A percentile compares a stretch with the other conserved stretches of the same genome.
phyloP scores from a whole-genome alignment of 2,113 vertebrate genomes.

The Lonchura striata region DNA sequence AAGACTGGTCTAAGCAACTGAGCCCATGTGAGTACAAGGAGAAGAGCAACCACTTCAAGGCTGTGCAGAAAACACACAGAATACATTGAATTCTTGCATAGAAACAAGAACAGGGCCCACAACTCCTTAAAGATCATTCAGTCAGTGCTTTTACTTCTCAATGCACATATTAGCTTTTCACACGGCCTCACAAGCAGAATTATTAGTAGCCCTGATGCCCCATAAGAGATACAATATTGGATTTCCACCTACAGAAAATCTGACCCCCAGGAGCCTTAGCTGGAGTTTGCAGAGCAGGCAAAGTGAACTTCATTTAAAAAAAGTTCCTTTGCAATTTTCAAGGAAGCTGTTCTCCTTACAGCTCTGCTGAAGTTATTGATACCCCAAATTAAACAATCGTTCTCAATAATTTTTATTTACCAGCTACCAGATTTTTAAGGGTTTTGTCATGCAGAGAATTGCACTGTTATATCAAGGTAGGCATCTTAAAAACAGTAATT shows the following conservation, averaged over 20 bases:
- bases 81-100: background rate
- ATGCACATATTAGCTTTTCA: accelerated
- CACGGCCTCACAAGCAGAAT: background rate
- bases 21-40: background rate
- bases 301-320: background rate
- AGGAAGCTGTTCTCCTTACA: background rate
- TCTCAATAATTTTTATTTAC: conserved; percentile 2
- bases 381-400: background rate
- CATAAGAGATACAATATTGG: background rate
- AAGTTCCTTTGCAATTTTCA: background rate
- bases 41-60: background rate
- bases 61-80: background rate
- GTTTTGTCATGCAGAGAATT: background rate
- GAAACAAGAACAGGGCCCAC: background rate
- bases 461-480: background rate
- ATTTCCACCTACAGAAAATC: background rate
- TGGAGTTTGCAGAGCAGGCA: background rate
- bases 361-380: background rate
- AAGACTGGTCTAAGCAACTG: background rate
- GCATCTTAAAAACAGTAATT: background rate
- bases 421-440: background rate
- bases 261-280: background rate
- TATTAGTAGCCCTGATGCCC: background rate
- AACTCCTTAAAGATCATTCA: background rate
- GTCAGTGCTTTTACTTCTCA: background rate